Evolutionary conservation across 2,888 invertebrate genomes (phyloP), one percentile per base, ranked within the genome.

Genomic region (Norana najaformis): DNA sequence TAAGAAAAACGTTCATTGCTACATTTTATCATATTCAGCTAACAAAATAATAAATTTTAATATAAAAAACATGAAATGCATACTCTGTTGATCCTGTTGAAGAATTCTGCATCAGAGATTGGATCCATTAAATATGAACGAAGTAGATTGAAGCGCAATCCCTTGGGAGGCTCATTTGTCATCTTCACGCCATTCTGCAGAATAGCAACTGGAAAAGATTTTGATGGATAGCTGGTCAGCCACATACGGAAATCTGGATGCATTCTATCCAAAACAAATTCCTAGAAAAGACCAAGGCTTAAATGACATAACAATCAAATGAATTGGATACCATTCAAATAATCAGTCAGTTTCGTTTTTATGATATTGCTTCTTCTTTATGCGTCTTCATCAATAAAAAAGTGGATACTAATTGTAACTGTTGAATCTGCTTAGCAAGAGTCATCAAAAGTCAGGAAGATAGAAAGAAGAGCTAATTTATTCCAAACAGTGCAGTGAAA

Each of bases 51-150:
- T 69, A 11, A 69, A 69, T 69, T n/a, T 69, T n/a, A n/a, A 69
- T n/a, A 30, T 30, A 8, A 69, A 69, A n/a, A n/a, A n/a, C n/a
- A n/a, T n/a, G n/a, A n/a, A n/a, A n/a, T n/a, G n/a, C 69, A 69
- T 69, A 69, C 69, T 69, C 95, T 94, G 53, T 93, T 93, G 88
- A 94, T 93, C 23, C 94, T 93, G 41, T 92, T 93, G 91, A 97
- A 98, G 96, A 98, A 98, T 93, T 98, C 98, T 0, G 96, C 95
- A 94, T 98, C 97, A 91, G 96, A 97, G 91, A 98, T 97, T 0
- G 98, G 98, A 95, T 98, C 98, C 93, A 95, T 97, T 89, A 97
- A 95, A 95, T 97, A 97, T 0, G 95, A 95, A 88, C 95, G 93
- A 88, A 95, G 91, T 90, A 95, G 93, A 92, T 95, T 95, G 91